Evolutionary conservation across 2,888 invertebrate genomes (phyloP).

Genomic region (Geotrupes spiniger): DNA sequence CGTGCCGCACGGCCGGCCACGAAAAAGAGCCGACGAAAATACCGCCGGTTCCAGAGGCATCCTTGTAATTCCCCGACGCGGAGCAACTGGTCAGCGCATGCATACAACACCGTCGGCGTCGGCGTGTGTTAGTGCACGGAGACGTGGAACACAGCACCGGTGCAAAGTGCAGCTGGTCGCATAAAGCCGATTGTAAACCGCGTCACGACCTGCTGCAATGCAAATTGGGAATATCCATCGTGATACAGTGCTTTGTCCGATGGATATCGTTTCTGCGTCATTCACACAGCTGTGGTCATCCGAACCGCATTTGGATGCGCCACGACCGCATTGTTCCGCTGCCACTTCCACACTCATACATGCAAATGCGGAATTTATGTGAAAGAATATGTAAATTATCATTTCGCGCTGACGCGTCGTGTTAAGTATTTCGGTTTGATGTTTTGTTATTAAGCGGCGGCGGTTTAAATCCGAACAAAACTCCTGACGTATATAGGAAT

Average conservation of each 20-base stretch:
- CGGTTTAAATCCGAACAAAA: not conserved
- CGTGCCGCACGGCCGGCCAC: too few species aligned
- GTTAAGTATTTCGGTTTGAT: conserved; percentile 25
- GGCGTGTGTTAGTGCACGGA: too few species aligned
- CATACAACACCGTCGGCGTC: too few species aligned
- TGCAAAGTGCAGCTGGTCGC: not conserved
- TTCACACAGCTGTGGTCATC: conserved; percentile 35
- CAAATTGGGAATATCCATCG: conserved; percentile 31
- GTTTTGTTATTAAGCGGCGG: conserved; percentile 20
- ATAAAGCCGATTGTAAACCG: conserved; percentile 18
- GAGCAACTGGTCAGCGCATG: too few species aligned
- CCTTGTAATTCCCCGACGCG: too few species aligned
- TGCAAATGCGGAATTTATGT: conserved; percentile 37
- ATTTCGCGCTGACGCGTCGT: conserved; percentile 18
- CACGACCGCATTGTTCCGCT: conserved; percentile 29
- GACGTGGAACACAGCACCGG: too few species aligned
- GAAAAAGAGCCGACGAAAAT: too few species aligned
- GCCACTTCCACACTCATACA: conserved; percentile 34
- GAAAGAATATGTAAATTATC: conserved; percentile 32
- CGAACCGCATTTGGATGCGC: conserved; percentile 27
- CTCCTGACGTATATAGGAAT: too few species aligned
- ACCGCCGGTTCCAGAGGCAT: too few species aligned
- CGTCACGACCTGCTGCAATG: conserved; percentile 27
- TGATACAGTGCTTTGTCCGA: conserved; percentile 24
- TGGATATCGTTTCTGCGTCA: conserved; percentile 35